These are phyloP conservation scores for Mactromeris polynyma DNA, from an alignment of 2,888 invertebrate species.

Conservation along the genomic window DNA sequence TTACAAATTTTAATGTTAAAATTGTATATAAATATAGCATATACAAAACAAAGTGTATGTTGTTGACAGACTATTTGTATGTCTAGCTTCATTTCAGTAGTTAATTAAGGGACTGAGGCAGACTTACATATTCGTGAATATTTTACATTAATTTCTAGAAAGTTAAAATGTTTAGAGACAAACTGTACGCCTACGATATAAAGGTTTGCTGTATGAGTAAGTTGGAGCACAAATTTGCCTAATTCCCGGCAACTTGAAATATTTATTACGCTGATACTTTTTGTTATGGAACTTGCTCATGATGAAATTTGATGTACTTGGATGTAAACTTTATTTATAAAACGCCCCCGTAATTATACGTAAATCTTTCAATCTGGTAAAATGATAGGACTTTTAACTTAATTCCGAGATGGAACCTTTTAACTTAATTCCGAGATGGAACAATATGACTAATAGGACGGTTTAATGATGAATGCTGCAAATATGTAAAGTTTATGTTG, in stretches of 20 bases:
- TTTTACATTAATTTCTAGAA: neutral
- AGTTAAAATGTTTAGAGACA: neutral
- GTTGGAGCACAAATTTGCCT: neutral
- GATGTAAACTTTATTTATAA: neutral
- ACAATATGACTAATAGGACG: too few relatives aligned
- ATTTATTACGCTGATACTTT: neutral
- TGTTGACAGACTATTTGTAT: neutral
- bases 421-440: too few relatives aligned
- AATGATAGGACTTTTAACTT: too few relatives aligned
- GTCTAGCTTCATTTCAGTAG: neutral
- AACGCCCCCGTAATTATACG: neutral
- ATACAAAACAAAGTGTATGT: neutral
- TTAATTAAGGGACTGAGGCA: neutral
- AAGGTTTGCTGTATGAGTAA: neutral
- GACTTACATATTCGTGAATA: neutral
- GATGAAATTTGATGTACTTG: neutral
- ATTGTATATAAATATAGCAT: too few relatives aligned
- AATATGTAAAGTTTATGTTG: too few relatives aligned
- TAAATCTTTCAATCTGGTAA: too few relatives aligned
- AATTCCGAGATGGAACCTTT: too few relatives aligned
- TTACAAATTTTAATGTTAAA: too few relatives aligned
- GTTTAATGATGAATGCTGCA: too few relatives aligned
- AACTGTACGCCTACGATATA: neutral
- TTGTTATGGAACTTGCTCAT: neutral
- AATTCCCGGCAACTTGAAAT: too few relatives aligned